Evolutionary conservation across 1,140 invertebrate species (phyloP).

Genomic region (Leguminivora glycinivorella): DNA sequence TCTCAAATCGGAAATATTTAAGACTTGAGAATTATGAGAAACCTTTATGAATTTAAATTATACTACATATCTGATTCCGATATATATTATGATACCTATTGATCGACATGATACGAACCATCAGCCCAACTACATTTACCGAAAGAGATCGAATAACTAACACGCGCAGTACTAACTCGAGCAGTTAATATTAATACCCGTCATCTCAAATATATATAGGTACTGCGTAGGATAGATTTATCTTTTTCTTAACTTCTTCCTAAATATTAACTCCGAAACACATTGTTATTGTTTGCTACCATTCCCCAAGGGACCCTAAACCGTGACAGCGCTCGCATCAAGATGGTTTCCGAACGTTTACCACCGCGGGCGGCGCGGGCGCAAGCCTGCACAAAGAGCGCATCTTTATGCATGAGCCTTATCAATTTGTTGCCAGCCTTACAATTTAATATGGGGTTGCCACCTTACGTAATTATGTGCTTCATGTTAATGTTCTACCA

Average conservation of each 20-base stretch:
- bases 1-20: too few species aligned
- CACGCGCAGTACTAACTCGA: too few species aligned
- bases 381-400: background rate
- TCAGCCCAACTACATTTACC: too few species aligned
- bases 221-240: too few species aligned
- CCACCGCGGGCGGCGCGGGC: background rate
- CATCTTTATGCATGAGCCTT: constrained; percentile 14
- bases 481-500: background rate
- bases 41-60: too few species aligned
- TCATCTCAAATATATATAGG: too few species aligned
- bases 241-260: background rate
- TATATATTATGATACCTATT: too few species aligned
- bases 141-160: too few species aligned
- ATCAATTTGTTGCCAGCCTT: constrained; percentile 12
- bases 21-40: too few species aligned
- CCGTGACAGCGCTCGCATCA: background rate
- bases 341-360: constrained; percentile 14
- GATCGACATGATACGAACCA: too few species aligned
- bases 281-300: background rate
- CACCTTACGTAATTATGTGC: constrained; percentile 8
- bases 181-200: too few species aligned
- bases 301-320: background rate
- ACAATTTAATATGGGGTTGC: constrained; percentile 12
- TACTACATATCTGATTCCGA: too few species aligned
- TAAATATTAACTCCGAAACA: background rate